Conservation (phyloP, 2,888 invertebrate species). For the Phyllotreta striolata region DNA sequence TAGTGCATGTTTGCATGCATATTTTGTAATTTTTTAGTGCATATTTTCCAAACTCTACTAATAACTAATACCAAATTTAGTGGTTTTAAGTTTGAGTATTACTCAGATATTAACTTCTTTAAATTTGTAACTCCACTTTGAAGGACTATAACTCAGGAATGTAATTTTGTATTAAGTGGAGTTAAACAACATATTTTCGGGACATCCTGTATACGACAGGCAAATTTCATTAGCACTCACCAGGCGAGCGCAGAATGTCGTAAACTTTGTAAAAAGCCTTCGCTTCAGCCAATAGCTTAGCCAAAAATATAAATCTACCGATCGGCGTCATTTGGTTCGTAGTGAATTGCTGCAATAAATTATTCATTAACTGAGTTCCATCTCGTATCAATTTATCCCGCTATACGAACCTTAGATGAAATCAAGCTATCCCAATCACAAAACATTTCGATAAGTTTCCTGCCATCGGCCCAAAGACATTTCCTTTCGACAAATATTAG, state of each 20-base stretch:
- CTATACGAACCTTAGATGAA: slow-evolving; percentile 44
- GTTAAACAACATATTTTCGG: too few relatives aligned
- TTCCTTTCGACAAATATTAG: slow-evolving; percentile 40
- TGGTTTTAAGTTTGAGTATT: too few relatives aligned
- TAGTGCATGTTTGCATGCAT: too few relatives aligned
- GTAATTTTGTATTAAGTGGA: too few relatives aligned
- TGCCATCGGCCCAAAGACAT: slow-evolving; percentile 31
- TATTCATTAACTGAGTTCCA: slow-evolving; percentile 10
- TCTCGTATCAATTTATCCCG: neutral
- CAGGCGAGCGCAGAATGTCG: slow-evolving; percentile 45
- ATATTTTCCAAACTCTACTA: too few relatives aligned
- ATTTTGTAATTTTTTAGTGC: too few relatives aligned
- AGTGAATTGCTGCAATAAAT: slow-evolving; percentile 43
- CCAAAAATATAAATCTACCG: slow-evolving; percentile 46
- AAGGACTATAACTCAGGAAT: too few relatives aligned
- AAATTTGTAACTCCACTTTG: too few relatives aligned
- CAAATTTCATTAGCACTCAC: slow-evolving; percentile 36
- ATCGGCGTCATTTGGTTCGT: slow-evolving; percentile 38
- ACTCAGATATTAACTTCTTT: too few relatives aligned
- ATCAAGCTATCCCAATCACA: slow-evolving; percentile 47
- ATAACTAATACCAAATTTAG: too few relatives aligned
- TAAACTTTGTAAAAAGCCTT: slow-evolving; percentile 41
- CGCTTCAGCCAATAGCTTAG: slow-evolving; percentile 36
- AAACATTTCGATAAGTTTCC: slow-evolving; percentile 40
- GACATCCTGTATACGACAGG: too few relatives aligned